phyloP scores from a whole-genome alignment of 2,113 vertebrate species.

The Phalacrocorax aristotelis region DNA sequence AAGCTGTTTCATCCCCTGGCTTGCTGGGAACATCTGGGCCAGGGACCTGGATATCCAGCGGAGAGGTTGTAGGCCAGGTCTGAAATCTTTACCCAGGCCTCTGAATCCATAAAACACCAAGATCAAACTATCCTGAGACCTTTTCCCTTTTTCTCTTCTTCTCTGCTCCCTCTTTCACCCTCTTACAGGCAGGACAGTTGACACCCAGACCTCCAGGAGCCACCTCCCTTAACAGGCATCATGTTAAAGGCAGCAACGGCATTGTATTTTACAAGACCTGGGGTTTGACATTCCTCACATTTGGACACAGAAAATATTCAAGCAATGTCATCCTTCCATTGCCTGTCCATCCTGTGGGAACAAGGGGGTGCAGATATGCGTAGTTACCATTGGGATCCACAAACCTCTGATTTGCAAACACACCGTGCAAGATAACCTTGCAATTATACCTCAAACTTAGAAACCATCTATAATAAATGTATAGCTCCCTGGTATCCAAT shows the following conservation, averaged over 20 bases:
- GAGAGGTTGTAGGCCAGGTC: background rate
- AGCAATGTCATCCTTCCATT: background rate
- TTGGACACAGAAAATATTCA: background rate
- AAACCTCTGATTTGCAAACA: background rate
- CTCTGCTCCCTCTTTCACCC: background rate
- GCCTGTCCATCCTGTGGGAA: background rate
- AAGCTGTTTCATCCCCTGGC: rapidly evolving
- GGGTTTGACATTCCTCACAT: background rate
- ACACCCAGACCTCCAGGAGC: background rate
- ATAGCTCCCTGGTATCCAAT: background rate
- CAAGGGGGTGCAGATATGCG: background rate
- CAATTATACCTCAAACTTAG: background rate
- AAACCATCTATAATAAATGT: background rate
- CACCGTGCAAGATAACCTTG: background rate
- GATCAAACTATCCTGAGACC: background rate
- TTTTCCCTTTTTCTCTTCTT: background rate
- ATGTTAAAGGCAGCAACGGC: background rate
- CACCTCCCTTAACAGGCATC: background rate
- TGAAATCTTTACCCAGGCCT: background rate
- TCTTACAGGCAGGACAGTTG: background rate
- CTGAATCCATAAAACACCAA: background rate
- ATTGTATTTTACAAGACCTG: background rate
- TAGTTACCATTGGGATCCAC: background rate
- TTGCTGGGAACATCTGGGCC: background rate
- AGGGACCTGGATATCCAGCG: background rate